phyloP scores from a whole-genome alignment of 2,888 invertebrate genomes.

The Drosophila fungiperda region DNA sequence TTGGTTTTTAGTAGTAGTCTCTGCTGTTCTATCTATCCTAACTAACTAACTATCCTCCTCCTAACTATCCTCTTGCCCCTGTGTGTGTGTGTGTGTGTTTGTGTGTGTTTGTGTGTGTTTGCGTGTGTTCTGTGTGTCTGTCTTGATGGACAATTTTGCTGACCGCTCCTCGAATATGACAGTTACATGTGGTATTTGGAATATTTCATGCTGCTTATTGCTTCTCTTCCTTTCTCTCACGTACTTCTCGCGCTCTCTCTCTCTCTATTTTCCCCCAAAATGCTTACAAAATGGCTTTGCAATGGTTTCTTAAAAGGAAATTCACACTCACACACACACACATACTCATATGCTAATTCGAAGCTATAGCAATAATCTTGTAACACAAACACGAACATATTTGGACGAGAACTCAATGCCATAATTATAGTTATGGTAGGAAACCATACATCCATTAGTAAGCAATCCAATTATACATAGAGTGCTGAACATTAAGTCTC shows the following conservation, averaged over 20 bases:
- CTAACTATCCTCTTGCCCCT: neutral
- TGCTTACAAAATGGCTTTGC: constrained; percentile 34
- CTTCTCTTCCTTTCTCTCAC: neutral
- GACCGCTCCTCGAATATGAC: constrained; percentile 65
- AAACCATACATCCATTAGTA: neutral
- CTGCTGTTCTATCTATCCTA: too few relatives aligned
- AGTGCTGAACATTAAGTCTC: neutral
- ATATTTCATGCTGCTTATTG: constrained; percentile 44
- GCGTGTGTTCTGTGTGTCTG: constrained; percentile 16
- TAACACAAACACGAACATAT: neutral
- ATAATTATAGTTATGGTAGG: neutral
- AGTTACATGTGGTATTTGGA: constrained; percentile 63
- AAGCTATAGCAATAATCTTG: neutral
- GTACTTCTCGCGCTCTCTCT: neutral
- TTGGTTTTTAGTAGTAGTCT: constrained; percentile 33
- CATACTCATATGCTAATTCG: constrained; percentile 1
- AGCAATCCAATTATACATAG: neutral
- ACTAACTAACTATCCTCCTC: neutral
- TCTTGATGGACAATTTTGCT: constrained; percentile 33
- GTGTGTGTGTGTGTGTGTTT: constrained; percentile 19
- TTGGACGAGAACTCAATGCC: neutral
- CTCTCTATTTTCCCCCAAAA: constrained; percentile 5
- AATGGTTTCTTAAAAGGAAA: constrained; percentile 16
- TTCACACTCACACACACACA: constrained; percentile 6
- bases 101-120: neutral